Base-by-base conservation (phyloP, 2,797 vertebrate species). In the Lepidocolaptes lacrymiger region DNA sequence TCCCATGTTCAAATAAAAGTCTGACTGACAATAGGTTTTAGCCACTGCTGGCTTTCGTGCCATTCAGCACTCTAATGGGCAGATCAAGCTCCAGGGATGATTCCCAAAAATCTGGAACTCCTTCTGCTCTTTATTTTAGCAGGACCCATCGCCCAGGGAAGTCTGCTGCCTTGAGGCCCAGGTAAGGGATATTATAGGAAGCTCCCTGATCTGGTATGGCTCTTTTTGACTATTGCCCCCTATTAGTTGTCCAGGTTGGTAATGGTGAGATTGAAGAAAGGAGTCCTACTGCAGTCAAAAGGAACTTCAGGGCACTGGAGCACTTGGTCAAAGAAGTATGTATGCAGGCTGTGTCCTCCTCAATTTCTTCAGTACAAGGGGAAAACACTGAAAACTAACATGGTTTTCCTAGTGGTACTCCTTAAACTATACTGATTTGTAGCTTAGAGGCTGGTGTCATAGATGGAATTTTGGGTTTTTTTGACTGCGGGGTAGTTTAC, bases 211-310 rank as follows among this genome's bases (percentile, higher is more conserved):
- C 58, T 58, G 20, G 17, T 63, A 51, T 26, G 37, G 3, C 24
- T 14, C 24, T 21, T 28, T 44, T 20, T 62, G 48, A 55, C 16
- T 56, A 63, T 26, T 44, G 28, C 9, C 5, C 23, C 37, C 49
- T 24, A 10, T 56, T 55, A 36, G 7, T 13, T 37, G 23, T 63
- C 8, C 41, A 28, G 32, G 23, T n/a, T 11, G 0, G 0, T 28
- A 76, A 36, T 4, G 37, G 34, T 36, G 26, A 58, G 24, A 23
- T 7, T 52, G 51, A 64, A 77, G 37, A 58, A 58, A 64, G 43
- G 27, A 51, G 20, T 43, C 20, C 37, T 58, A 59, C 20, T 44
- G 58, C 51, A 39, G 44, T 51, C 58, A 26, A 63, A 71, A 71
- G 18, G 37, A 18, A 13, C n/a, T 58, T 64, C 56, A 71, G 51